A percentile compares a stretch with the other conserved stretches of the same genome.
Evolutionary conservation across 1,140 invertebrate species (phyloP).

Genomic region (Gonioctena quinquepunctata): DNA sequence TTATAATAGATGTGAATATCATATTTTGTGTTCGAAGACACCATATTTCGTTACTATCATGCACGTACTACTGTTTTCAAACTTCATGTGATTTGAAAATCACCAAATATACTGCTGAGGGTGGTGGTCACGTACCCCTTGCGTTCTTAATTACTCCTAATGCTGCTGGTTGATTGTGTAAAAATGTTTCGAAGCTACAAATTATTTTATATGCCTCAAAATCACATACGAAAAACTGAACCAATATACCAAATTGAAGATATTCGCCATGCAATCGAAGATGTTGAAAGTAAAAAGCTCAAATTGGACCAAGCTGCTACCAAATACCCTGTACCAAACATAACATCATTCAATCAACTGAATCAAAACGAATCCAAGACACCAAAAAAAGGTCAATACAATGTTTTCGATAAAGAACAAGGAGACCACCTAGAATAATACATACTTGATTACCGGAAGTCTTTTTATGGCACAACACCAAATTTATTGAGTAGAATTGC

Average conservation of each 20-base stretch:
- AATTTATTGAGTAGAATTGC: neutral
- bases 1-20: neutral
- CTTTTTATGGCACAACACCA: neutral
- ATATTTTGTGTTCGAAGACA: neutral
- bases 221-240: neutral
- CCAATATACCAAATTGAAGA: neutral
- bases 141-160: neutral
- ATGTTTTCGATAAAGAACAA: neutral
- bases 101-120: neutral
- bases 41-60: neutral
- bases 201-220: neutral
- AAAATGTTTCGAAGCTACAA: neutral
- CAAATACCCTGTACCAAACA: neutral
- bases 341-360: neutral
- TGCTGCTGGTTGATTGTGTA: conserved; percentile 5
- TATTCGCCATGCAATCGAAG: neutral
- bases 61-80: neutral
- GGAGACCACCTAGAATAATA: neutral
- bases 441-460: neutral
- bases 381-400: neutral
- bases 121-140: no score
- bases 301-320: neutral
- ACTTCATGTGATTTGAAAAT: neutral
- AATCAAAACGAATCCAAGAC: neutral
- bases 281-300: neutral